A percentile compares a stretch with the other conserved stretches of the same genome.
Evolutionary conservation across 2,888 invertebrate species (phyloP).

Genomic region (Spodoptera picta): DNA sequence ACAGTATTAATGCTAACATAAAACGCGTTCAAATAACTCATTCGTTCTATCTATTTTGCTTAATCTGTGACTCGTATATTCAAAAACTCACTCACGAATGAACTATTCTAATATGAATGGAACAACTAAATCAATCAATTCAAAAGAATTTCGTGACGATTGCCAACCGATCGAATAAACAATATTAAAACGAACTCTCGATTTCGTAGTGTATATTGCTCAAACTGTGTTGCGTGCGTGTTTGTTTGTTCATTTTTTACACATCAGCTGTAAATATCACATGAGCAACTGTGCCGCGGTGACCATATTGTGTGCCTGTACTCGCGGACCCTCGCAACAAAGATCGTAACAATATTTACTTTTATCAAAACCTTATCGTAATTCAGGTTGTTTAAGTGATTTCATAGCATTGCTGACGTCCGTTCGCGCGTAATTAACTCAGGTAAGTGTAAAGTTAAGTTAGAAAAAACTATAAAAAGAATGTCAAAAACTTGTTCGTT

Average conservation of each 20-base stretch:
- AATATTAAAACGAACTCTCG: conserved; percentile 61
- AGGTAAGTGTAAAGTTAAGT: conserved; percentile 69
- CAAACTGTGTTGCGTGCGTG: conserved; percentile 62
- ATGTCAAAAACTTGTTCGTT: conserved; percentile 31
- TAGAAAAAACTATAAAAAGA: conserved; percentile 46
- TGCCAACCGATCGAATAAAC: conserved; percentile 69
- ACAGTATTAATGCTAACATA: conserved; percentile 3
- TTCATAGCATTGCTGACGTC: conserved; percentile 70
- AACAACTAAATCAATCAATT: conserved; percentile 70
- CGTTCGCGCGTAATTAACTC: conserved; percentile 63
- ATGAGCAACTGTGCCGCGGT: conserved; percentile 67
- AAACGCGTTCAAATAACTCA: conserved; percentile 21
- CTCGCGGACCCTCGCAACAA: conserved; percentile 65
- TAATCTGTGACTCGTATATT: conserved; percentile 22
- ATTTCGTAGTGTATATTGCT: conserved; percentile 61
- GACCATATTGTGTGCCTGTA: conserved; percentile 69
- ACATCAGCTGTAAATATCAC: conserved; percentile 58
- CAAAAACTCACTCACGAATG: conserved; percentile 29
- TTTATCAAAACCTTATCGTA: conserved; percentile 73
- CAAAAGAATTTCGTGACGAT: conserved; percentile 69
- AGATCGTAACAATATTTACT: conserved; percentile 70
- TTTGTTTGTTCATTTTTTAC: conserved; percentile 61
- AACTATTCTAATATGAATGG: conserved; percentile 36
- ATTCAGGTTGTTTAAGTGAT: conserved; percentile 69
- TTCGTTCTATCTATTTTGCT: conserved; percentile 2